Base-by-base conservation (phyloP, 2,888 invertebrate species). In the Trissoscelio sp. region DNA sequence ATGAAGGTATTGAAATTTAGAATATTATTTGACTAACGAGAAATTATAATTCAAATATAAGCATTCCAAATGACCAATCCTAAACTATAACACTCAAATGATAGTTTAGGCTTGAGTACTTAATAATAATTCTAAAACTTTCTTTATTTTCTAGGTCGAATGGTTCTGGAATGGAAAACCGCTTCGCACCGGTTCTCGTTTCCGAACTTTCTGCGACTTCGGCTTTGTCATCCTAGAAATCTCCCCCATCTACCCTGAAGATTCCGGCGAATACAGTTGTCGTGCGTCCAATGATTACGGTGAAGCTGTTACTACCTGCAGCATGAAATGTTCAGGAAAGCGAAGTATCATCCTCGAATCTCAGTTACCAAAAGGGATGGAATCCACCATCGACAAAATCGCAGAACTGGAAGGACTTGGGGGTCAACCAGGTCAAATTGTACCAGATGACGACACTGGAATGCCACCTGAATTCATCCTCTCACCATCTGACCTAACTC, bases 201-300 rank as follows among this genome's bases (percentile, higher is more conserved):
- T 98, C 93, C 96, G 98, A 84, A 98, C 98, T 28, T 97, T 98
- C 95, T 97, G 98, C 89, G 99, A 99, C 92, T 99, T 99, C 92
- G 99, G 99, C 74, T 98, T 98, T 90, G 98, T 98, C 24, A 98
- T 99, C 85, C 93, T 99, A 84, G 99, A 99, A 93, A 98, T 99
- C 87, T 97, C 98, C 6, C 99, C 99, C 0, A 98, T 98, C 9
- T 98, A 98, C 90, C 97, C 98, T 0, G 98, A 98, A 93, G 99
- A 99, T 91, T 96, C 97, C 22, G 98, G 98, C 14, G 97, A 97
- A 92, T 97, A 96, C 89, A 95, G 96, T 57, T 97, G 97, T 92
- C 94, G 97, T 88, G 97, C 97, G 14, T 94, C 94, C 75, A 97
- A 97, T 87, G 96, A 97, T 85, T 97, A 96, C 85, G 97, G 97